Conservation (phyloP, 1,140 invertebrate species). For the Trypoxylus dichotomus region DNA sequence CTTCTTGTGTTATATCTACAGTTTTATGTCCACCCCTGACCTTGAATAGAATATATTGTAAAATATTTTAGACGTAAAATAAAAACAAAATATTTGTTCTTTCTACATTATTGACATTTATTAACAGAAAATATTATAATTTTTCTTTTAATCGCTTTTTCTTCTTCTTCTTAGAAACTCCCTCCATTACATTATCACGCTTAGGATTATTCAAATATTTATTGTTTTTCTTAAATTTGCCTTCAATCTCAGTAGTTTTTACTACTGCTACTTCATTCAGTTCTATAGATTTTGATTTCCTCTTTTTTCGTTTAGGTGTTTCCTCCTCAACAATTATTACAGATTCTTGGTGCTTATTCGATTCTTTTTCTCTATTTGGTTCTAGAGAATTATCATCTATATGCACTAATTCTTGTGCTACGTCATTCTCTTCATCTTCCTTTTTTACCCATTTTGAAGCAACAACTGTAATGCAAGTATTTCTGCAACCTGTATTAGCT, state of each 20-base stretch:
- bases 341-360: not conserved
- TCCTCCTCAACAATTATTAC: not conserved
- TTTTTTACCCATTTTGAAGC: constrained; percentile 35
- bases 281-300: constrained; percentile 5
- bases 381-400: not conserved
- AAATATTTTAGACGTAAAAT: too few relatives aligned
- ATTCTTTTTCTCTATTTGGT: not conserved
- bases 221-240: too few relatives aligned
- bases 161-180: not conserved
- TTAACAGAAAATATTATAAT: not conserved
- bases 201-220: too few relatives aligned
- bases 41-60: too few relatives aligned
- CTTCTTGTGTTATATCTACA: too few relatives aligned
- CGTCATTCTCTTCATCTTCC: constrained; percentile 10
- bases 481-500: constrained; percentile 61
- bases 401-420: not conserved
- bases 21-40: too few relatives aligned
- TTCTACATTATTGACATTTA: too few relatives aligned
- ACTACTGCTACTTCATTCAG: not conserved
- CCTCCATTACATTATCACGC: not conserved
- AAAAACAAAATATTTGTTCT: not conserved
- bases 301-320: constrained; percentile 18
- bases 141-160: not conserved
- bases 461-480: constrained; percentile 61
- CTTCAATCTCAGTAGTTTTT: not conserved